phyloP scores from a whole-genome alignment of 1,140 invertebrate species.

The Trichonephila clavipes region DNA sequence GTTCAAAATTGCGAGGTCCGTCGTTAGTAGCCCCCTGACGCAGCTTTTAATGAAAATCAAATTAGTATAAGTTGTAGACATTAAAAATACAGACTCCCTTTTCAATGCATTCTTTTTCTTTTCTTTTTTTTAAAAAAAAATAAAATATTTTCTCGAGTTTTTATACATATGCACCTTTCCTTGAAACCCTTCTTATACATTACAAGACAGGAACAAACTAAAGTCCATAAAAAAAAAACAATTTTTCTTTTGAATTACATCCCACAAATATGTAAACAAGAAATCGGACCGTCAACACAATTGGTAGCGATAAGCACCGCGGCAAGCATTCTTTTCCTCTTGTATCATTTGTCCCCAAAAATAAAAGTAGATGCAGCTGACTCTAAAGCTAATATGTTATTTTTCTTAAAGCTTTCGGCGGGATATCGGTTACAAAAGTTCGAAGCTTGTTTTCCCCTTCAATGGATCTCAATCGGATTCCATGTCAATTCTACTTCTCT shows the following conservation, averaged over 20 bases:
- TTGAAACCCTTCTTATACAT: too few species aligned
- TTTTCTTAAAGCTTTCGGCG: conserved; percentile 58
- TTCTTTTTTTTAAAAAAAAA: too few species aligned
- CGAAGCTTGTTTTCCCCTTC: conserved; percentile 70
- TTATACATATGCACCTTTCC: too few species aligned
- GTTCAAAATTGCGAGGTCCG: too few species aligned
- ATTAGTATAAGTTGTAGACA: too few species aligned
- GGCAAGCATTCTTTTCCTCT: background rate
- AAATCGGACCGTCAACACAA: background rate
- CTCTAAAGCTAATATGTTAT: conserved; percentile 73
- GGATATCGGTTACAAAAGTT: conserved; percentile 71
- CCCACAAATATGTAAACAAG: conserved; percentile 24
- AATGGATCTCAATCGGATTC: conserved; percentile 72
- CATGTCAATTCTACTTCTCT: conserved; percentile 60
- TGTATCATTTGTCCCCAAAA: conserved; percentile 45
- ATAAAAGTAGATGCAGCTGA: conserved; percentile 38
- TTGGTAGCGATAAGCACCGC: background rate
- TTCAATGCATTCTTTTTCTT: too few species aligned
- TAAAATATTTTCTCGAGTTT: too few species aligned
- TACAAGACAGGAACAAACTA: background rate
- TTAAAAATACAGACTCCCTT: too few species aligned
- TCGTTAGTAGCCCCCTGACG: too few species aligned
- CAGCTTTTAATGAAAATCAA: too few species aligned
- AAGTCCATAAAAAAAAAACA: background rate
- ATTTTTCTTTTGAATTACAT: conserved; percentile 10